Conservation (phyloP, 2,888 invertebrate genomes). For the Leucophenga maculata region DNA sequence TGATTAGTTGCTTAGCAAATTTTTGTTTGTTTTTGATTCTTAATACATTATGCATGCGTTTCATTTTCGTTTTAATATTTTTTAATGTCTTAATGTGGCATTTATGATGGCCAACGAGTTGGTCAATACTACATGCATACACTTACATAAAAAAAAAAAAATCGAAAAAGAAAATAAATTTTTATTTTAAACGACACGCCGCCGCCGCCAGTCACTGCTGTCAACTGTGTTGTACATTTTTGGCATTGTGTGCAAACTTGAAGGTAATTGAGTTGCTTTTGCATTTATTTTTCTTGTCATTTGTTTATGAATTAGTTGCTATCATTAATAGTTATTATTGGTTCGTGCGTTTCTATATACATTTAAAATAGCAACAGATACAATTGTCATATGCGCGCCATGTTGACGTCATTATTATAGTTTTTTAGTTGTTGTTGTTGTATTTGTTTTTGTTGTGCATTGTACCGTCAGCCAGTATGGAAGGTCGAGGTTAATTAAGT, state of each 20-base stretch:
- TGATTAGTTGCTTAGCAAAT: slow-evolving; percentile 42
- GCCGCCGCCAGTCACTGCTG: slow-evolving; percentile 8
- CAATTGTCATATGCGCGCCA: slow-evolving; percentile 47
- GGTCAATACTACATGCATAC: slow-evolving; percentile 28
- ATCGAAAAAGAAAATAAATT: too few species aligned
- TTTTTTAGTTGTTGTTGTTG: slow-evolving; percentile 7
- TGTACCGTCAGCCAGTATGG: slow-evolving; percentile 44
- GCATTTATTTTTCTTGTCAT: not conserved
- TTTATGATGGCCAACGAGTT: slow-evolving; percentile 45
- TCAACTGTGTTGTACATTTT: slow-evolving; percentile 23
- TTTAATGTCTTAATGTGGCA: slow-evolving; percentile 61
- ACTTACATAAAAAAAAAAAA: too few species aligned
- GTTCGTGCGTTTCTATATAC: not conserved
- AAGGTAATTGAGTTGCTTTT: slow-evolving; percentile 6
- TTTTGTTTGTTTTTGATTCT: slow-evolving; percentile 30
- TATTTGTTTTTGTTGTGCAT: slow-evolving; percentile 33
- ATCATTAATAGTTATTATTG: slow-evolving; percentile 8
- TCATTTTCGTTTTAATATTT: slow-evolving; percentile 40
- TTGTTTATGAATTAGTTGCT: slow-evolving; percentile 15
- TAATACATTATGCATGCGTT: slow-evolving; percentile 45
- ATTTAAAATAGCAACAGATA: slow-evolving; percentile 23
- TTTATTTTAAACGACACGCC: too few species aligned
- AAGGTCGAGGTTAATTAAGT: slow-evolving; percentile 71
- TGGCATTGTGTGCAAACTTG: slow-evolving; percentile 20
- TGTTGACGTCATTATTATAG: not conserved